Evolutionary conservation across 2,888 invertebrate species (phyloP).

Genomic region (Apamea monoglypha): DNA sequence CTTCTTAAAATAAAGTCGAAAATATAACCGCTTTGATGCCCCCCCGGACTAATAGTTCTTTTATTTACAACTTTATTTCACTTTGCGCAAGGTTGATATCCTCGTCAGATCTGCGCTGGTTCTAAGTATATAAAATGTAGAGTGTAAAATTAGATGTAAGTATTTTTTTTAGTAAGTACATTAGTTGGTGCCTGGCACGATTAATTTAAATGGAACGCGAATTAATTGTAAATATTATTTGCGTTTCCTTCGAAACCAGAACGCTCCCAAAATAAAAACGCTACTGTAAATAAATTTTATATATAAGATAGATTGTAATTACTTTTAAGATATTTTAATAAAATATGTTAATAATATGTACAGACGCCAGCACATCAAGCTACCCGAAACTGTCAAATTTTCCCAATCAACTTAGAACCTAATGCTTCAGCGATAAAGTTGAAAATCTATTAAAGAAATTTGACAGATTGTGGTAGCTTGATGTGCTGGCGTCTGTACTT

Average conservation of each 20-base stretch:
- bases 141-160: neutral
- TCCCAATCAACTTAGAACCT: too few relatives aligned
- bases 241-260: slow-evolving; percentile 6
- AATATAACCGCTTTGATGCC: neutral
- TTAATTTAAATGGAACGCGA: neutral
- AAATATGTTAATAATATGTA: too few relatives aligned
- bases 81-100: neutral
- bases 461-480: too few relatives aligned
- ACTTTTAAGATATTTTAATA: neutral
- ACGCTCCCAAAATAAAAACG: neutral
- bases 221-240: slow-evolving; percentile 21
- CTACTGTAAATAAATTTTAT: neutral
- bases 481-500: too few relatives aligned
- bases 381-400: too few relatives aligned
- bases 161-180: neutral
- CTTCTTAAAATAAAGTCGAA: neutral
- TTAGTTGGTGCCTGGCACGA: neutral
- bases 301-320: slow-evolving; percentile 10
- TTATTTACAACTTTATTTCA: slow-evolving; percentile 7
- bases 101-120: too few relatives aligned
- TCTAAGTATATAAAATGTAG: neutral
- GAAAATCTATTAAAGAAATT: too few relatives aligned
- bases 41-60: too few relatives aligned
- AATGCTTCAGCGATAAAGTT: too few relatives aligned
- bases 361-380: too few relatives aligned